These are phyloP conservation scores for Condylostylus longicornis DNA, from an alignment of 1,140 invertebrate species.

Conservation along the genomic window DNA sequence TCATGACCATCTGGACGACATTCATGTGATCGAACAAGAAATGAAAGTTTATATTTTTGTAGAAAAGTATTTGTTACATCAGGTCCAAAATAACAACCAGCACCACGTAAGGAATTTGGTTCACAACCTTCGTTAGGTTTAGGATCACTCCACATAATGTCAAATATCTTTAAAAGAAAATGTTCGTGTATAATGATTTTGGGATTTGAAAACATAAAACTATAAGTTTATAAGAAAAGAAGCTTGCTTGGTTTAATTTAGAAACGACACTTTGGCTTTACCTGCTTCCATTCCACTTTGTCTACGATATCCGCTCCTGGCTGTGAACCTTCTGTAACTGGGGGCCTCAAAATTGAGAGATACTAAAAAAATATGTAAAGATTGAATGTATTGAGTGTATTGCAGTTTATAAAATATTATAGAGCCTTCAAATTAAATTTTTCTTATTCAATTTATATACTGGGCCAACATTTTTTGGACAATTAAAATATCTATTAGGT, in stretches of 20 bases:
- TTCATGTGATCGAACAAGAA: constrained; percentile 77
- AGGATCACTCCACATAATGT: constrained; percentile 85
- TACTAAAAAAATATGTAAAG: constrained; percentile 56
- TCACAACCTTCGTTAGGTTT: constrained; percentile 53
- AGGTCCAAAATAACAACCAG: constrained; percentile 80
- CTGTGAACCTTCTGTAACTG: constrained; percentile 43
- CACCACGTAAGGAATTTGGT: constrained; percentile 71
- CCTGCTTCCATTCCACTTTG: constrained; percentile 66
- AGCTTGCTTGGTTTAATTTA: background rate
- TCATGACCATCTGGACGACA: constrained; percentile 86
- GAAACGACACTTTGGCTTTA: too few species aligned
- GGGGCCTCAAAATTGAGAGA: constrained; percentile 62
- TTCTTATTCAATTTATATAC: background rate
- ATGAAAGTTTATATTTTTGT: constrained; percentile 52
- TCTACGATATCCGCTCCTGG: constrained; percentile 47
- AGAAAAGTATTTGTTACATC: constrained; percentile 70
- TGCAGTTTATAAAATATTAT: too few species aligned
- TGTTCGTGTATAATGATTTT: too few species aligned
- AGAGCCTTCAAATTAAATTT: background rate
- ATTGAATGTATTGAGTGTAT: too few species aligned
- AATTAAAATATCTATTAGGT: background rate
- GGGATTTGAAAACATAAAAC: too few species aligned
- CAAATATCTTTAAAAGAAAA: constrained; percentile 51
- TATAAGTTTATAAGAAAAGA: too few species aligned
- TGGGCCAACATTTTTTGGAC: too few species aligned